Base-by-base conservation (phyloP, 2,113 vertebrate species). In the Limnothrissa miodon region DNA sequence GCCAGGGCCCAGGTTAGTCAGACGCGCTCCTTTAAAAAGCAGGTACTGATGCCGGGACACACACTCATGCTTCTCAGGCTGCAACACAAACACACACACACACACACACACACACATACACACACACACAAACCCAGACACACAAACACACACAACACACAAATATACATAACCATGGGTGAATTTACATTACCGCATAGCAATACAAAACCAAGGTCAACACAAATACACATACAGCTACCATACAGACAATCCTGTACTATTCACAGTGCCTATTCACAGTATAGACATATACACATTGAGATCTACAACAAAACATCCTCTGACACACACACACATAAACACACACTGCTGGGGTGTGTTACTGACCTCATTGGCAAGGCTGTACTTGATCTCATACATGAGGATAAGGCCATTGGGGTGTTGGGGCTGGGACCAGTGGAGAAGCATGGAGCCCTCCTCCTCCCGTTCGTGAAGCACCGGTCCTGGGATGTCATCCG, bases 361-460 rank as follows among this genome's bases (percentile, higher is more conserved):
- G 29, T 13, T 56, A 15, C 95, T 95, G 85, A 99, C 98, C 96
- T 99, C 98, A 0, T 91, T 89, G 0, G 95, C 96, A 39, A 96
- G 94, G 25, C 95, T 96, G 0, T 95, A 98, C 85, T 98, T 97
- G 88, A 99, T 96, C 88, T 99, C 98, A 66, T 99, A 99, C 97
- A 98, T 99, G 0, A 99, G 93, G 83, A 99, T 96, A 85, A 99
- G 91, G 44, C 98, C 98, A 0, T 99, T 99, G 42, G 98, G 97
- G 80, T 90, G 96, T 84, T 89, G 23, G 2, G 98, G 98, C 86
- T 99, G 96, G 0, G 92, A 78, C 98, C 98, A 99, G 88, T 93
- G 97, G 87, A 99, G 90, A 88, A 97, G 88, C 87, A 98, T 92
- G 0, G 94, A 95, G 42, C 96, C 96, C 79, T 96, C 96, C 13